Conservation (phyloP, 2,888 invertebrate species). For the Patella ulyssiponensis region DNA sequence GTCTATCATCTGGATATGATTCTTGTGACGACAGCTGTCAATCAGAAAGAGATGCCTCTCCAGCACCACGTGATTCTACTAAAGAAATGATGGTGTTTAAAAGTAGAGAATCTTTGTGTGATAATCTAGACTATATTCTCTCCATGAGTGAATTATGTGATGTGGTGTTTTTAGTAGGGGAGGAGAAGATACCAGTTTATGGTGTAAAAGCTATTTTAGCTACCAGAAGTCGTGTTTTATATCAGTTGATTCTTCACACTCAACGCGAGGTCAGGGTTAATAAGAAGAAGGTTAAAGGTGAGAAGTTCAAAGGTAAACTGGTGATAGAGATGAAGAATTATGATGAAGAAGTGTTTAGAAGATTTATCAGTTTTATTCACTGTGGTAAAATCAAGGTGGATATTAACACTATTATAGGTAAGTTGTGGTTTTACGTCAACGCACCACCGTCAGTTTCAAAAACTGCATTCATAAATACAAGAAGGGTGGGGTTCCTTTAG, state of each 20-base stretch:
- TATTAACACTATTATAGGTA: not conserved
- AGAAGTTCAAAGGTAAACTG: conserved; percentile 6
- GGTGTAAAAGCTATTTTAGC: too few relatives aligned
- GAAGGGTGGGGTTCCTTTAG: too few relatives aligned
- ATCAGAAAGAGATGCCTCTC: too few relatives aligned
- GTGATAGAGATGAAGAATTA: not conserved
- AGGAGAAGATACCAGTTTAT: too few relatives aligned
- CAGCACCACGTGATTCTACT: not conserved
- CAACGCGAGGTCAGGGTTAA: not conserved
- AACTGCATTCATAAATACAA: too few relatives aligned
- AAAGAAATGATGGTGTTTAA: conserved; percentile 1
- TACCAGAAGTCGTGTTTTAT: too few relatives aligned
- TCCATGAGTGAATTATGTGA: not conserved
- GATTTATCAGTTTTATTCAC: conserved; percentile 8
- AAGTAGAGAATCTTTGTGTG: conserved; percentile 10
- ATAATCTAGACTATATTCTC: not conserved
- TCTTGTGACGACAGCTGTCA: not conserved
- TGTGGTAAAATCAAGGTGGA: conserved; percentile 5
- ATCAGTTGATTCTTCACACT: not conserved
- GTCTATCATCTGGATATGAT: not conserved
- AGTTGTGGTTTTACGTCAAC: not conserved
- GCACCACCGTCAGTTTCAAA: too few relatives aligned
- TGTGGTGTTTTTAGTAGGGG: too few relatives aligned
- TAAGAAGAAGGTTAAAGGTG: not conserved
- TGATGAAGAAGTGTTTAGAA: conserved; percentile 5